Evolutionary conservation across 37 sponge, comb jelly and placozoan genomes (phyloP).

Genomic region (Agelas oroides): DNA sequence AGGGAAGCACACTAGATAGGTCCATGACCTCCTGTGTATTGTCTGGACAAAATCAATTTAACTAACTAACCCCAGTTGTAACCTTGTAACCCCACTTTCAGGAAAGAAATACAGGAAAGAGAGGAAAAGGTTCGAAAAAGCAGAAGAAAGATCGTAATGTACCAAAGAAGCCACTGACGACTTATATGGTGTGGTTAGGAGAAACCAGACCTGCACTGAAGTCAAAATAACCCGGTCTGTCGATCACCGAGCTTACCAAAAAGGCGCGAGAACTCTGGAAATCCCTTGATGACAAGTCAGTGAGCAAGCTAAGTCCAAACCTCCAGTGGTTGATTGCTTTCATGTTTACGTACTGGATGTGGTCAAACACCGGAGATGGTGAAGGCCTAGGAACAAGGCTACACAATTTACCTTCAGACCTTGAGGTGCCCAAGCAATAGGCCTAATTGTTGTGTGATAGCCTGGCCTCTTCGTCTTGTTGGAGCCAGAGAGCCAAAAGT

Average conservation of each 20-base stretch:
- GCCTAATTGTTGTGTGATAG: not conserved
- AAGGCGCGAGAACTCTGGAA: conserved; percentile 92
- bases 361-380: too few relatives aligned
- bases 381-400: too few relatives aligned
- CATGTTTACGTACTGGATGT: not conserved
- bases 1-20: too few relatives aligned
- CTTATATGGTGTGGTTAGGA: conserved; percentile 92
- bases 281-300: conserved; percentile 69
- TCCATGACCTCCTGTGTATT: too few relatives aligned
- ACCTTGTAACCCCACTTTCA: too few relatives aligned
- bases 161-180: conserved; percentile 91
- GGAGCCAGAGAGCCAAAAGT: too few relatives aligned
- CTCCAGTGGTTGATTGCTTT: not conserved
- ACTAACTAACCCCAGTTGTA: too few relatives aligned
- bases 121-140: conserved; percentile 27
- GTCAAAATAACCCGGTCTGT: conserved; percentile 64
- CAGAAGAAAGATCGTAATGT: conserved; percentile 84
- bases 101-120: too few relatives aligned
- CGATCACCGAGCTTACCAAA: conserved; percentile 83
- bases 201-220: conserved; percentile 76
- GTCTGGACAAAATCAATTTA: too few relatives aligned
- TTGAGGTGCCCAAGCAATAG: too few relatives aligned
- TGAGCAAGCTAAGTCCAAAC: conserved; percentile 7
- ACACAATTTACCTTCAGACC: too few relatives aligned
- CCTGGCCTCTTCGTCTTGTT: too few relatives aligned